Evolutionary conservation across 35 echinoderm and acorn worm species (phyloP), one percentile per base, ranked within the genome.

Genomic region (Patiria miniata): DNA sequence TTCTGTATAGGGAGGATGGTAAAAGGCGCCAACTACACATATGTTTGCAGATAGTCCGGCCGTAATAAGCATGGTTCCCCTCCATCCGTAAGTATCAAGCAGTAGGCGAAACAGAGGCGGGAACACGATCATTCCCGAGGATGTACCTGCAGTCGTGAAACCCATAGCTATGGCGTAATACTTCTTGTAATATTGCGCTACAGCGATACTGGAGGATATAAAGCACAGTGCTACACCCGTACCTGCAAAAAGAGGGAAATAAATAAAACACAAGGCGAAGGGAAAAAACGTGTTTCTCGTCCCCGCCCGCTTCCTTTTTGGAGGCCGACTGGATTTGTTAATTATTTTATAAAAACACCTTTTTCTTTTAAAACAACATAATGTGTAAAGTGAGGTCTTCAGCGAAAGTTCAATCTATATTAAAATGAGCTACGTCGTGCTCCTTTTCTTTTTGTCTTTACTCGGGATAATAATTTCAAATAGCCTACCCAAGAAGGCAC

Each of bases 11-110:
- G 34, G 65, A 22, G 21, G 65, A 33, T 52, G 53, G 17, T 84
- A 84, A 26, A 84, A 32, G 36, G 84, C 84, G 33, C 61, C 84
- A 86, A 30, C 60, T 29, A 76, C 61, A 51, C 60, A 86, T 19
- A 86, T 76, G 37, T 86, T 86, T 28, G 17, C 34, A 37, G n/a
- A 39, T 14, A 65, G 19, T 65, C 60, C 84, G 10, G 59, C 60
- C 36, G 69, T 77, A 22, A 86, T 73, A 7, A 86, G 65, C 55
- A 61, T 77, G 42, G 84, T 77, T 77, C 84, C 84, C 34, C 59
- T 32, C 84, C 84, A 86, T 5, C 84, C 65, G 28, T 86, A 86
- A 8, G 40, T 77, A 77, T 86, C 65, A 42, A 86, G 55, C 5
- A 86, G 69, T 1, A 77, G 14, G 21, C 68, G 59, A 58, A 77